Evolutionary conservation across 2,888 invertebrate species (phyloP).

Genomic region (Nymphalis c-album): DNA sequence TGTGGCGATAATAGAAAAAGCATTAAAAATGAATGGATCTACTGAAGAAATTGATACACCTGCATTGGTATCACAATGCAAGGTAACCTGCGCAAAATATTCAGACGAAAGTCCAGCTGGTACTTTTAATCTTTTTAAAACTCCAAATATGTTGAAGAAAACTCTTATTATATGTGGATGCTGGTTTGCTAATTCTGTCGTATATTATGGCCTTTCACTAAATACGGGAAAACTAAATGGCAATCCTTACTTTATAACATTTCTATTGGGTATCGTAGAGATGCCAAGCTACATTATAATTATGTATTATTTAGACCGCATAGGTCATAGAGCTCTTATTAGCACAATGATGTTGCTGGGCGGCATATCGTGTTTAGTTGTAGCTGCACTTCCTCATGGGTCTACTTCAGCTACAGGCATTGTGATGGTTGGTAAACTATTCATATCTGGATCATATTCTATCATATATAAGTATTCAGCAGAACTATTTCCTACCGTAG

Average conservation of each 20-base stretch:
- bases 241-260: constrained; percentile 90
- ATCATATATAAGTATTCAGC: constrained; percentile 94
- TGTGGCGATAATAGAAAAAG: constrained; percentile 87
- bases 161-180: constrained; percentile 90
- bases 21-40: constrained; percentile 85
- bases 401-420: constrained; percentile 82
- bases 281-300: constrained; percentile 89
- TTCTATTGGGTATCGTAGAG: constrained; percentile 90
- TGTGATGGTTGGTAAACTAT: constrained; percentile 90
- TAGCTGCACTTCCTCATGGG: constrained; percentile 86
- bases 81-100: constrained; percentile 74
- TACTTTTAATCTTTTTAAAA: constrained; percentile 87
- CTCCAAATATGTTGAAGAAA: constrained; percentile 88
- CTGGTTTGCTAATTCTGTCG: constrained; percentile 93
- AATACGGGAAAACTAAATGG: constrained; percentile 89
- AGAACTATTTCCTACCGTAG: constrained; percentile 91
- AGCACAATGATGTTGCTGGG: constrained; percentile 90
- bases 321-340: constrained; percentile 88
- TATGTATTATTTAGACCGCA: constrained; percentile 87
- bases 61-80: constrained; percentile 83
- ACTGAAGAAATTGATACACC: constrained; percentile 83
- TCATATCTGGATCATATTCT: constrained; percentile 92
- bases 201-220: constrained; percentile 91
- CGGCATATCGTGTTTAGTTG: constrained; percentile 88
- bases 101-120: constrained; percentile 80